Base-by-base conservation (phyloP, 53 echinoderm and acorn worm species). In the Apostichopus leukothele region DNA sequence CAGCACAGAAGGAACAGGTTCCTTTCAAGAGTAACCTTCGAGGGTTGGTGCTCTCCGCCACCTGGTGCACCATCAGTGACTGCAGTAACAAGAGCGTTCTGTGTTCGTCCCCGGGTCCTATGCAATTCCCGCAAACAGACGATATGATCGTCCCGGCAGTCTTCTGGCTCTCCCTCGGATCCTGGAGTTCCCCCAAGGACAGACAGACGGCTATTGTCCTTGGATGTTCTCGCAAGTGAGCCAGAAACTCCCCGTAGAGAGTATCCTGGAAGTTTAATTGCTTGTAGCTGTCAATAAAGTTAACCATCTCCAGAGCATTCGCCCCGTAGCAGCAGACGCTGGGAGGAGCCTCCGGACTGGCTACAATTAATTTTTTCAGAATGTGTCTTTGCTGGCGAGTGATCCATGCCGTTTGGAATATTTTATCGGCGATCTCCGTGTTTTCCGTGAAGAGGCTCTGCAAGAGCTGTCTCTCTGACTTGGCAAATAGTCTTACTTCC, bases 351-450 rank as follows among this genome's bases (percentile, higher is more conserved):
- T 97, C 95, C 57, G 89, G 90, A 74, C 92, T 92, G 5, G 95
- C 94, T 27, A 91, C 53, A 4, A 94, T 91, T 55, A 97, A 89
- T 73, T 94, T 94, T 21, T 97, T 90, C n/a, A 97, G 83, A 51
- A 93, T 97, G 84, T 95, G 95, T 22, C 97, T 92, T 83, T 97
- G 97, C 75, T 97, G 95, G 68, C 94, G 90, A 9, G 97, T 92
- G 74, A 97, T 94, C 97, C 97, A 97, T 16, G 97, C 92, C 53
- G 94, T 87, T 18, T 92, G 93, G 81, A 92, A 95, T 19, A 97
- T 85, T 78, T 89, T 92, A 85, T 97, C 97, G 5, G 97, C 94
- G 5, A 89, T 89, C 84, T 90, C 91, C 19, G 95, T 97, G 63
- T 94, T 95, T 75, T 97, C 97, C 74, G 92, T 88, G 53, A 94